Conservation (phyloP, 2,797 vertebrate species). For the Hipposideros larvatus region DNA sequence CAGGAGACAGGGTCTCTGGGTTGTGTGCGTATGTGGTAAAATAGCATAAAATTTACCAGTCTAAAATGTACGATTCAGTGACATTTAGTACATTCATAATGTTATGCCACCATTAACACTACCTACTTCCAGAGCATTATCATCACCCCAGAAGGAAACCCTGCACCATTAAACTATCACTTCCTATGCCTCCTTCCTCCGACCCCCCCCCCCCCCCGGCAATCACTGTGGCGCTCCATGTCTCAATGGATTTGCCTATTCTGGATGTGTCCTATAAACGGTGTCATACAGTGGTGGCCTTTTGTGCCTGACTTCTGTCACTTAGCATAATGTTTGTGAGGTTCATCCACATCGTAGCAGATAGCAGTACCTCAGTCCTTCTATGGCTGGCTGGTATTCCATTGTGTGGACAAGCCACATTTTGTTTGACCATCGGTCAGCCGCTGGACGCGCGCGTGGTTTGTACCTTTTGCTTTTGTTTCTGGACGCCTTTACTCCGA, state of each 20-base stretch:
- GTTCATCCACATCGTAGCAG: fast-evolving
- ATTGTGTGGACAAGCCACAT: fast-evolving
- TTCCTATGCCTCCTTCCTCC: too few species aligned
- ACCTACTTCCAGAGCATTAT: neutral
- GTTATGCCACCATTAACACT: neutral
- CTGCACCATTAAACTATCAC: fast-evolving
- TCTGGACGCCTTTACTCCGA: neutral
- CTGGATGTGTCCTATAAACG: neutral
- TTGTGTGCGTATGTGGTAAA: neutral
- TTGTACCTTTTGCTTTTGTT: neutral
- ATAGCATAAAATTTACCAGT: neutral
- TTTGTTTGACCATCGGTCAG: neutral
- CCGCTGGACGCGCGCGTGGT: too few species aligned
- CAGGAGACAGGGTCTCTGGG: too few species aligned
- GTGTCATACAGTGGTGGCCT: neutral
- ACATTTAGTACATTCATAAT: neutral
- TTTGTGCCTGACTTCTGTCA: neutral
- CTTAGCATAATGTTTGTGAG: fast-evolving
- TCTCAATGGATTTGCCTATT: neutral
- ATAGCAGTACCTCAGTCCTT: fast-evolving
- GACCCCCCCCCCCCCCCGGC: too few species aligned
- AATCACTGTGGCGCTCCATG: neutral
- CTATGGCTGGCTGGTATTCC: fast-evolving
- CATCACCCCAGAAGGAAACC: neutral
- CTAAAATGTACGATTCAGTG: neutral